Percentiles rank a stretch among this genome's conserved stretches.
Evolutionary conservation across 2,888 invertebrate genomes (phyloP).

Genomic region (Nebria salina): DNA sequence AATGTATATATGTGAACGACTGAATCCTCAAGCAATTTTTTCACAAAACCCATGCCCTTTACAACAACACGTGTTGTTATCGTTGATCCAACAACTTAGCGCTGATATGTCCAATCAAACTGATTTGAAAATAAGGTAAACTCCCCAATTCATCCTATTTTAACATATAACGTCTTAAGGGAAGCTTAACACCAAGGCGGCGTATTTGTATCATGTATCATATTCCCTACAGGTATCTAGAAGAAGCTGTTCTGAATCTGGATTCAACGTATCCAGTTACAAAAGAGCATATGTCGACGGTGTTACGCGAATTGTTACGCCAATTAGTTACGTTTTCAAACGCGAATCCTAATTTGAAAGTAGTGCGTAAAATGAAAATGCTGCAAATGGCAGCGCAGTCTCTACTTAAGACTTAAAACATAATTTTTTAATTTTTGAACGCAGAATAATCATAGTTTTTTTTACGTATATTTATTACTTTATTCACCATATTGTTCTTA

Average conservation of each 20-base stretch:
- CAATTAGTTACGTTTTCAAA: slow-evolving; percentile 77
- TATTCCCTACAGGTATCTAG: slow-evolving; percentile 75
- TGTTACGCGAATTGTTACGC: slow-evolving; percentile 78
- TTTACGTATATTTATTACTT: slow-evolving; percentile 22
- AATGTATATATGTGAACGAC: slow-evolving; percentile 85
- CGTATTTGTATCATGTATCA: slow-evolving; percentile 26
- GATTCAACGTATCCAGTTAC: slow-evolving; percentile 81
- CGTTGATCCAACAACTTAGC: slow-evolving; percentile 93
- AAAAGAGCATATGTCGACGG: slow-evolving; percentile 82
- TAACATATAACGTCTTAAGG: not conserved
- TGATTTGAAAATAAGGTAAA: slow-evolving; percentile 81
- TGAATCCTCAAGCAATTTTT: slow-evolving; percentile 83
- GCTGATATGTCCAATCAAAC: slow-evolving; percentile 88
- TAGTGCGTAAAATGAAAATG: slow-evolving; percentile 73
- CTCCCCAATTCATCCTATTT: slow-evolving; percentile 8
- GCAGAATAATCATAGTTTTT: slow-evolving; percentile 7
- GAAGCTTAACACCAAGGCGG: not conserved
- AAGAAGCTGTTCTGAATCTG: slow-evolving; percentile 86
- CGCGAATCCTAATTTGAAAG: slow-evolving; percentile 73
- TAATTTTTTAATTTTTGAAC: slow-evolving; percentile 14
- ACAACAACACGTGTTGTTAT: slow-evolving; percentile 88
- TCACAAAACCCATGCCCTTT: slow-evolving; percentile 75
- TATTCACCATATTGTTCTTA: slow-evolving; percentile 19
- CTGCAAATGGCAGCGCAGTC: slow-evolving; percentile 76
- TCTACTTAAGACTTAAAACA: slow-evolving; percentile 58